Conservation (phyloP, 2,797 vertebrate genomes). For the Garrulus glandarius region DNA sequence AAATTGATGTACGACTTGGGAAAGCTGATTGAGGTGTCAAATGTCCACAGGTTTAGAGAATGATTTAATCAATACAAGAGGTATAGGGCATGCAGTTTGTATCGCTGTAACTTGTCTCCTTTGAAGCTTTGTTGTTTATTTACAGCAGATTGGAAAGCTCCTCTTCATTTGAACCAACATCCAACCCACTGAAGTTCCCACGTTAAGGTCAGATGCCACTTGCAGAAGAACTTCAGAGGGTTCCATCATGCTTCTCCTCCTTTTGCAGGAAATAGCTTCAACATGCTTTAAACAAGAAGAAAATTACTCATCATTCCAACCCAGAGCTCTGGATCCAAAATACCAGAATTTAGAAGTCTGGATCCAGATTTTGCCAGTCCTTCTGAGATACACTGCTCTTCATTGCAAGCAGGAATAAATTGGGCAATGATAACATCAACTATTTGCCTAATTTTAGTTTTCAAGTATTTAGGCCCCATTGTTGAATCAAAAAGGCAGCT, state of each 20-base stretch:
- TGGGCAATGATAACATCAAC: not conserved
- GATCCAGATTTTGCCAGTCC: not conserved
- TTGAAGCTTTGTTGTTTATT: conserved; percentile 46
- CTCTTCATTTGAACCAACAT: not conserved
- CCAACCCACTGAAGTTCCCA: not conserved
- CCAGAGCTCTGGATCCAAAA: not conserved
- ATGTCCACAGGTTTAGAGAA: conserved; percentile 11
- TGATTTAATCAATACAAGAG: conserved; percentile 11
- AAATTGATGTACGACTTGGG: not conserved
- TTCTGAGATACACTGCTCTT: not conserved
- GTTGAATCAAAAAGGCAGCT: not conserved
- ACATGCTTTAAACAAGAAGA: not conserved
- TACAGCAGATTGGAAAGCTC: conserved; percentile 12
- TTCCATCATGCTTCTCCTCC: not conserved
- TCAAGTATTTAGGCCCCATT: not conserved
- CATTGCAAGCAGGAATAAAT: not conserved
- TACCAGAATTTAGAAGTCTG: not conserved
- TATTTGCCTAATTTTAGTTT: conserved; percentile 1
- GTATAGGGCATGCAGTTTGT: not conserved
- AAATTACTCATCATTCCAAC: not conserved
- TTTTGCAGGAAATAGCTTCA: not conserved
- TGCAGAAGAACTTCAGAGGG: conserved; percentile 18
- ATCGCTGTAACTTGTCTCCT: not conserved
- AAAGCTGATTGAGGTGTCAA: conserved; percentile 45
- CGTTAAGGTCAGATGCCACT: not conserved